Conservation (phyloP, 1,140 invertebrate species). For the Nixonia krombeini region DNA sequence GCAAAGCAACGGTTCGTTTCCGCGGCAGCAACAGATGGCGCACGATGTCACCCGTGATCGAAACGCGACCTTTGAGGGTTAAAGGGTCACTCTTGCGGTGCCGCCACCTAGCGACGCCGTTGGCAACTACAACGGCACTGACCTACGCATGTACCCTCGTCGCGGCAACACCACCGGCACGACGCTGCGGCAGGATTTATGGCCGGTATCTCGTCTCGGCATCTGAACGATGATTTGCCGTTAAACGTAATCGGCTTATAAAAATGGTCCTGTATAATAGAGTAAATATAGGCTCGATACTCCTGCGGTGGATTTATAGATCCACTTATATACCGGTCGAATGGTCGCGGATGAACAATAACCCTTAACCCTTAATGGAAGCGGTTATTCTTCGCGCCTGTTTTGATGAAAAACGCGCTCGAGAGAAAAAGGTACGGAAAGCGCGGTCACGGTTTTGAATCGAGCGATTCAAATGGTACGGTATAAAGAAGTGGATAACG, state of each 20-base stretch:
- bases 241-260: constrained; percentile 67
- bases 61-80: constrained; percentile 32
- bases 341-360: constrained; percentile 31
- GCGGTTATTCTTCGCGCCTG: too few relatives aligned
- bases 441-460: too few relatives aligned
- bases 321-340: constrained; percentile 59
- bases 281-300: constrained; percentile 69
- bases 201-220: constrained; percentile 63
- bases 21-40: constrained; percentile 55
- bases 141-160: constrained; percentile 61
- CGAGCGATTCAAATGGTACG: too few relatives aligned
- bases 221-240: constrained; percentile 69
- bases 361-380: constrained; percentile 44
- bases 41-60: constrained; percentile 40
- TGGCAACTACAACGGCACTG: constrained; percentile 52
- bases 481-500: too few relatives aligned
- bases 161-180: constrained; percentile 56
- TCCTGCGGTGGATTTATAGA: constrained; percentile 65
- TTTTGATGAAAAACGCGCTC: too few relatives aligned
- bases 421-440: too few relatives aligned
- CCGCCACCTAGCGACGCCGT: constrained; percentile 52
- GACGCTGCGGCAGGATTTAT: constrained; percentile 63
- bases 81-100: constrained; percentile 38
- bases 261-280: constrained; percentile 69
- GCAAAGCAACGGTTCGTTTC: constrained; percentile 31